Conservation (phyloP, 2,888 invertebrate species). For the Mesopsocus fuscifrons region DNA sequence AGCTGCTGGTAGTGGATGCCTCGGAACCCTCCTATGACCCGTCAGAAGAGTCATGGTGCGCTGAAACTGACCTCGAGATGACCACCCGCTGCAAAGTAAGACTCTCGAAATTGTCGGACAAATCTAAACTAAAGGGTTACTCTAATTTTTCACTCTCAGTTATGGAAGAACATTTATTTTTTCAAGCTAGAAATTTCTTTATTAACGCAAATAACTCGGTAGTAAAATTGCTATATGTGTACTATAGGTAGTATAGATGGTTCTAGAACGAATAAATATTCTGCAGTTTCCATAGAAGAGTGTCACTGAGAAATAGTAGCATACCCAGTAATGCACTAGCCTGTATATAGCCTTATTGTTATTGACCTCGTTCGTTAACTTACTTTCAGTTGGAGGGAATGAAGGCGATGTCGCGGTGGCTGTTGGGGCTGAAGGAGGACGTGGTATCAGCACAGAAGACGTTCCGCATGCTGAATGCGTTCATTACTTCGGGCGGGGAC, state of each 20-base stretch:
- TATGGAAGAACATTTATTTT: neutral
- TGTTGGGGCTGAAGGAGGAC: conserved; percentile 76
- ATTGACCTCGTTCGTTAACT: too few species aligned
- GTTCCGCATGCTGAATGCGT: conserved; percentile 83
- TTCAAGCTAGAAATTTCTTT: too few species aligned
- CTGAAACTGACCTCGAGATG: conserved; percentile 69
- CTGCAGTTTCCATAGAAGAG: too few species aligned
- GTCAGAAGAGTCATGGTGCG: conserved; percentile 53
- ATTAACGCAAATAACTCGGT: too few species aligned
- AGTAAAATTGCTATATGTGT: too few species aligned
- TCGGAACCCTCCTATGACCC: conserved; percentile 29
- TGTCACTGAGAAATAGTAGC: too few species aligned
- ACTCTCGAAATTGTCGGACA: neutral
- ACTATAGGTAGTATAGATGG: too few species aligned
- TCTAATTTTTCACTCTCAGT: conserved; percentile 7
- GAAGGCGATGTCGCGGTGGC: conserved; percentile 93
- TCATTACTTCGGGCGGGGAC: conserved; percentile 83
- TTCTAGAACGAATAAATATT: too few species aligned
- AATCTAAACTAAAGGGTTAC: conserved; percentile 2
- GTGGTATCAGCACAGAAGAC: conserved; percentile 81
- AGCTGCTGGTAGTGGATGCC: conserved; percentile 68
- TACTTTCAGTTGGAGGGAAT: conserved; percentile 56
- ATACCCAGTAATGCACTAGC: too few species aligned
- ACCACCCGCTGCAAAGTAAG: conserved; percentile 75
- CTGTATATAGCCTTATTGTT: too few species aligned